Conservation (phyloP, 2,888 invertebrate genomes). For the Adelognathus sp. region DNA sequence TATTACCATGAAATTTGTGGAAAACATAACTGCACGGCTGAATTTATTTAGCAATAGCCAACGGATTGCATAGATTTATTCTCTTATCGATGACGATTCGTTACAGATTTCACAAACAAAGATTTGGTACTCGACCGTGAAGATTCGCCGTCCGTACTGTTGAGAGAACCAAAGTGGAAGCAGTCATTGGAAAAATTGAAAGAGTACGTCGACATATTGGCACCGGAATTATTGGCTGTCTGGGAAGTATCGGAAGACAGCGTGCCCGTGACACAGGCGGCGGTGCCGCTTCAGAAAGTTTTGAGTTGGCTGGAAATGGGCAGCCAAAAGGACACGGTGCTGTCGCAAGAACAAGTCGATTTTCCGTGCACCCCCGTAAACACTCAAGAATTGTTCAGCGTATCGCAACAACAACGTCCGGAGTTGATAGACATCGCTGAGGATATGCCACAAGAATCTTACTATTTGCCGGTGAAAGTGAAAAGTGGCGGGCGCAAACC, state of each 20-base stretch:
- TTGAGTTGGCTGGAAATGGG: conserved; percentile 74
- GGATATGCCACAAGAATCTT: conserved; percentile 56
- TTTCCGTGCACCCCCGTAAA: conserved; percentile 60
- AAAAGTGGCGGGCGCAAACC: conserved; percentile 50
- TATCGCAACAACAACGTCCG: conserved; percentile 69
- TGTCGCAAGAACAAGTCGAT: conserved; percentile 58
- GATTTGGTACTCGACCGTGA: conserved; percentile 40
- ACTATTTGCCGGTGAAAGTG: conserved; percentile 66
- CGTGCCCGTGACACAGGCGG: conserved; percentile 60
- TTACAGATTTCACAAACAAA: conserved; percentile 68
- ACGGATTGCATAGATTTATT: background rate
- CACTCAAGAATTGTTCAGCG: conserved; percentile 71
- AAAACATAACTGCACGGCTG: background rate
- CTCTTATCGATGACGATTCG: background rate
- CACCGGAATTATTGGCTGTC: conserved; percentile 73
- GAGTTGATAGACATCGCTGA: conserved; percentile 51
- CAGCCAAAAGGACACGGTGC: conserved; percentile 31
- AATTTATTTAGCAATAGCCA: background rate
- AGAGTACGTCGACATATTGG: conserved; percentile 74
- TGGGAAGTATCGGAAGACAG: conserved; percentile 76
- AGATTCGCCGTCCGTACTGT: background rate
- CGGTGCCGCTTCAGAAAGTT: conserved; percentile 75
- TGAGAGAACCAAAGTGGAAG: conserved; percentile 68
- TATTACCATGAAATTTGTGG: conserved; percentile 46
- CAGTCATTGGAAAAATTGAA: conserved; percentile 70